Evolutionary conservation across 2,888 invertebrate genomes (phyloP).

Genomic region (Macrosiphum euphorbiae): DNA sequence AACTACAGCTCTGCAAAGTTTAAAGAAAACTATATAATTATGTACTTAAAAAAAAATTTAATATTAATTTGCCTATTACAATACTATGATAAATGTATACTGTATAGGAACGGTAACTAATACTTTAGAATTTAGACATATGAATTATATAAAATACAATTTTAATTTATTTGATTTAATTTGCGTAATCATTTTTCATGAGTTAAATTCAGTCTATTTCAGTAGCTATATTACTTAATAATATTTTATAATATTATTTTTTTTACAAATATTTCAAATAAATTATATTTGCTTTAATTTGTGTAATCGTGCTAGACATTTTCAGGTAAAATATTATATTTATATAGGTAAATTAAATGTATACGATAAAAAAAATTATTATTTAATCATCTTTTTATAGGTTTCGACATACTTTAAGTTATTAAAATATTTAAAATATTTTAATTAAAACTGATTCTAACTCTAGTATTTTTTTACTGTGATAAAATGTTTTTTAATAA

Average conservation of each 20-base stretch:
- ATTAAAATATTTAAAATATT: neutral
- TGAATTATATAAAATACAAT: neutral
- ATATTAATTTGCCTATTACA: neutral
- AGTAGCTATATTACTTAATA: neutral
- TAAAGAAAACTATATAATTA: neutral
- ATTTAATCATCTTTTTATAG: neutral
- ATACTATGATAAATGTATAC: neutral
- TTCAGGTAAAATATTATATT: neutral
- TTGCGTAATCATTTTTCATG: neutral
- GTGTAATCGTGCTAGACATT: neutral
- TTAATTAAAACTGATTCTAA: neutral
- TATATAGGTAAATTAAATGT: neutral
- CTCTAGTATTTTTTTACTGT: neutral
- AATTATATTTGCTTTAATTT: neutral
- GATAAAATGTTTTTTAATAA: neutral
- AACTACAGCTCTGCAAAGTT: slow-evolving; percentile 65
- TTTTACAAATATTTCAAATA: neutral
- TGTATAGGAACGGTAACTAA: neutral
- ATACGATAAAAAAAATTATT: neutral
- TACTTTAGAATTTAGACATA: neutral
- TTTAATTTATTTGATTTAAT: neutral
- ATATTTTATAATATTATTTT: neutral
- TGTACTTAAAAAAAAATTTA: neutral
- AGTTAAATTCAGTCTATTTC: neutral
- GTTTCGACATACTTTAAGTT: neutral